phyloP scores from a whole-genome alignment of 92 coral and sea anemone genomes.

The Phenganax marumi region DNA sequence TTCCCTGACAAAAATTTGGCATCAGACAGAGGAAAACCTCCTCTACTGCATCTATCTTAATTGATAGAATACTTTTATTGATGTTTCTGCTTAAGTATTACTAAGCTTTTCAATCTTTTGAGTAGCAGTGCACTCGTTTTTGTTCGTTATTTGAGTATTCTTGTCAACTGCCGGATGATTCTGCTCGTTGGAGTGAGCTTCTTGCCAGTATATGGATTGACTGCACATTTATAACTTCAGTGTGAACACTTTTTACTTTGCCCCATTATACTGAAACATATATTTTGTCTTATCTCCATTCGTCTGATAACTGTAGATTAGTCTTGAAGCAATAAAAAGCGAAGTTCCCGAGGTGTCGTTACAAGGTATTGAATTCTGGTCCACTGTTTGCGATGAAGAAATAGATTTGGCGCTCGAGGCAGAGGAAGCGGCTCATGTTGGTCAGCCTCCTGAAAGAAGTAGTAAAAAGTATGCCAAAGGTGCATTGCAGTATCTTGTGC shows the following conservation, averaged over 20 bases:
- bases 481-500: conserved; percentile 67
- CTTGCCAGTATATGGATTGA: no score
- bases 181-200: no score
- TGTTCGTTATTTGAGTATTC: no score
- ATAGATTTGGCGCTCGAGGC: conserved; percentile 94
- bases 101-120: no score
- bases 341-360: conserved; percentile 71
- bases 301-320: conserved; percentile 59
- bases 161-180: no score
- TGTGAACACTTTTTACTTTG: no score
- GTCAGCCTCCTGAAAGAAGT: conserved; percentile 73
- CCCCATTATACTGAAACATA: background rate
- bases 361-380: conserved; percentile 99
- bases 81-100: no score
- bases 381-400: conserved; percentile 96
- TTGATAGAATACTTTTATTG: no score
- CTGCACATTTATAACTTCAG: no score
- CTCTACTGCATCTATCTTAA: no score
- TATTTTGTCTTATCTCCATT: background rate
- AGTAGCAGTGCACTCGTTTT: no score
- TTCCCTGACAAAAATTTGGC: background rate
- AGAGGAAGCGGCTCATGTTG: conserved; percentile 81
- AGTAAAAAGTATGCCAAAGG: conserved; percentile 94
- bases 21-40: background rate
- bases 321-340: conserved; percentile 80